These are phyloP conservation scores for Heloderma charlesbogerti DNA, from an alignment of 2,113 vertebrate genomes.

Conservation along the genomic window DNA sequence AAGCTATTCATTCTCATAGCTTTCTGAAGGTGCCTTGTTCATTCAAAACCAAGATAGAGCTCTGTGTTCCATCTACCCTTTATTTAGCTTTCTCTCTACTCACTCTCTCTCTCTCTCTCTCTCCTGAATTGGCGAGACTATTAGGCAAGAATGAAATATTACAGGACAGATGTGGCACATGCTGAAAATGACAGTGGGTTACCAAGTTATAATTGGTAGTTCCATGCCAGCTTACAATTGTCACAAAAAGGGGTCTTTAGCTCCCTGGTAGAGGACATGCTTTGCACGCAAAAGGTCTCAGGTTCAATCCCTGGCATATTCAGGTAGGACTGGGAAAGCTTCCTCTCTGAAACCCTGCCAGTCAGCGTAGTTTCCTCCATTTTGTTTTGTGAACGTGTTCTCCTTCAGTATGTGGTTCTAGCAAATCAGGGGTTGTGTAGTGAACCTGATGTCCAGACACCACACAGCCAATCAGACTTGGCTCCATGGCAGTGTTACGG, in stretches of 20 bases:
- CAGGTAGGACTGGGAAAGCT: neutral
- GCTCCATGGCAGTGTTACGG: neutral
- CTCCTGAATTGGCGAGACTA: too few relatives aligned
- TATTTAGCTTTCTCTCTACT: neutral
- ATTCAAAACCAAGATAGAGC: rapidly evolving
- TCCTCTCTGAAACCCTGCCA: too few relatives aligned
- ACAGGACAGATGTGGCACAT: too few relatives aligned
- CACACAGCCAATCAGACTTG: neutral
- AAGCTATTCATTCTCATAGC: neutral
- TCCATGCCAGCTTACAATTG: neutral
- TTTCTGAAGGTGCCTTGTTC: neutral
- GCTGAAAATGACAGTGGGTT: neutral
- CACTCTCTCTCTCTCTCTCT: too few relatives aligned
- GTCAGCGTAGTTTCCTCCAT: neutral
- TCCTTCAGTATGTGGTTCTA: neutral
- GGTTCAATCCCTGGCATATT: neutral
- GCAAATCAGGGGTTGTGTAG: neutral
- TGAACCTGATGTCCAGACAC: neutral
- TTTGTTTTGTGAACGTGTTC: neutral
- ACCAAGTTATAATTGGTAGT: neutral
- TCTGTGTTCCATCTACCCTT: neutral
- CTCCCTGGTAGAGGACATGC: neutral
- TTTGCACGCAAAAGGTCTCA: neutral
- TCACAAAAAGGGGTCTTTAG: neutral
- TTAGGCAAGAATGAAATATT: neutral